Percentiles rank a stretch among this genome's conserved stretches.
These are phyloP conservation scores for Limnephilus lunatus DNA, from an alignment of 2,888 invertebrate genomes.

Conservation along the genomic window DNA sequence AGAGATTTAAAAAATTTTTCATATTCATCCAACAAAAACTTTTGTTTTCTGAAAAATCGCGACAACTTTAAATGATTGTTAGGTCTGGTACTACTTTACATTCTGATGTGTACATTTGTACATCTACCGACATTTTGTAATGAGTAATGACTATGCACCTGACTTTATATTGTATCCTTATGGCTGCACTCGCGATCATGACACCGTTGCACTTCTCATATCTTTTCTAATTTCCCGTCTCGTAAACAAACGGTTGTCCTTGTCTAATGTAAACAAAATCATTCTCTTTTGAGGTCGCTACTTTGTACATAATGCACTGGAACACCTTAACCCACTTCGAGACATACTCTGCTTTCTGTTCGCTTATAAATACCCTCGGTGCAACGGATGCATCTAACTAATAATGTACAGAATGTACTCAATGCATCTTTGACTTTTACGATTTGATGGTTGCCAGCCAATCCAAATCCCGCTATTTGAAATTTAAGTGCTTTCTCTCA, in stretches of 20 bases:
- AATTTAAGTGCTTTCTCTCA: neutral
- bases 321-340: slow-evolving; percentile 42
- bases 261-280: slow-evolving; percentile 24
- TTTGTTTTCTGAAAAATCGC: neutral
- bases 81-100: neutral
- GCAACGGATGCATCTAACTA: neutral
- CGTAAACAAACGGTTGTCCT: slow-evolving; percentile 12
- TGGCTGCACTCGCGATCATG: slow-evolving; percentile 17
- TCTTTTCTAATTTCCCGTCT: slow-evolving; percentile 5
- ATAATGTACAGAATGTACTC: neutral
- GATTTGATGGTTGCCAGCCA: neutral
- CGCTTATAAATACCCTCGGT: slow-evolving; percentile 1
- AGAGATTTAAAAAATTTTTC: too few relatives aligned
- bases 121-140: neutral
- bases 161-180: neutral
- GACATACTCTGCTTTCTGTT: slow-evolving; percentile 31
- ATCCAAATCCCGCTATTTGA: neutral
- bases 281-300: slow-evolving; percentile 32
- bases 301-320: slow-evolving; percentile 7
- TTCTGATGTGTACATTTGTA: neutral
- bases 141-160: neutral
- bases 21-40: too few relatives aligned
- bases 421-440: neutral
- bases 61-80: neutral
- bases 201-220: slow-evolving; percentile 7